A percentile compares a stretch with the other conserved stretches of the same genome.
Evolutionary conservation across 1,140 invertebrate genomes (phyloP).

Genomic region (Phocides pigmalion): DNA sequence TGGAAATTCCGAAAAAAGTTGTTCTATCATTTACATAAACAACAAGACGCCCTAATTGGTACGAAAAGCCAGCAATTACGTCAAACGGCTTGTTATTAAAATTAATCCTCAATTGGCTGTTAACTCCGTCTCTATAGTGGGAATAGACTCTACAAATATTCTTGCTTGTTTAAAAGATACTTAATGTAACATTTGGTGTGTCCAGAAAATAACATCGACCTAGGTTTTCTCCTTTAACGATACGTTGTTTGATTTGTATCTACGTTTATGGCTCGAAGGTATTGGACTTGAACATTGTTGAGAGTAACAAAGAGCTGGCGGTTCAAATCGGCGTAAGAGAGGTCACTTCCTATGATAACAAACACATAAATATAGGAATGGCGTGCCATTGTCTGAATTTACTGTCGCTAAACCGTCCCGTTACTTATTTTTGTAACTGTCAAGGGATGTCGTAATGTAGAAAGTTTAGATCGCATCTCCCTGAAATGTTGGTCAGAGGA

Average conservation of each 20-base stretch:
- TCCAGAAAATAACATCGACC: slow-evolving; percentile 6
- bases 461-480: slow-evolving; percentile 32
- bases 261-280: slow-evolving; percentile 45
- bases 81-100: slow-evolving; percentile 7
- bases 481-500: slow-evolving; percentile 8
- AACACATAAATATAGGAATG: slow-evolving; percentile 66
- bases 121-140: neutral
- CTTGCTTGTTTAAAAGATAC: neutral
- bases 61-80: slow-evolving; percentile 38
- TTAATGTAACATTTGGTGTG: neutral
- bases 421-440: slow-evolving; percentile 35
- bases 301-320: slow-evolving; percentile 51
- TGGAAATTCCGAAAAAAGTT: slow-evolving; percentile 55
- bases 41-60: slow-evolving; percentile 47
- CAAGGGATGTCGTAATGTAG: slow-evolving; percentile 30
- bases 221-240: slow-evolving; percentile 12
- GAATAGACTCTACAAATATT: neutral
- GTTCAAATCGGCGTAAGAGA: slow-evolving; percentile 62
- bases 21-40: slow-evolving; percentile 35
- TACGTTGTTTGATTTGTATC: slow-evolving; percentile 32
- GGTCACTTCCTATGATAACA: slow-evolving; percentile 65
- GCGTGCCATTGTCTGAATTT: slow-evolving; percentile 61
- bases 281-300: slow-evolving; percentile 57
- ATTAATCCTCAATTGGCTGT: neutral
- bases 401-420: slow-evolving; percentile 51